Conservation (phyloP, 2,797 vertebrate species). For the Nannoperca australis region DNA sequence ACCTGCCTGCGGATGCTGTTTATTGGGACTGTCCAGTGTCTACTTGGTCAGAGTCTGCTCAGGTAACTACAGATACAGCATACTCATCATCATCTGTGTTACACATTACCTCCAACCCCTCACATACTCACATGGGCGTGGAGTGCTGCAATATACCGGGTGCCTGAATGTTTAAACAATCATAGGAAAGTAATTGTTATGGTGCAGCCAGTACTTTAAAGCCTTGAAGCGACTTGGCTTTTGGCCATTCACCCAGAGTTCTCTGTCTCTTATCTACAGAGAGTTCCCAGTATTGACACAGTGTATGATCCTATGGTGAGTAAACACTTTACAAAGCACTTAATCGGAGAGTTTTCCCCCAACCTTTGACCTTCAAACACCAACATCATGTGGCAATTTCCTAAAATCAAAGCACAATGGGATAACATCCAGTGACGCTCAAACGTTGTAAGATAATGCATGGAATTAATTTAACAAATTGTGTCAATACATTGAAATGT, state of each 20-base stretch:
- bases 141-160: background rate
- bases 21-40: slow-evolving; percentile 58
- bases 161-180: slow-evolving; percentile 42
- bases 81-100: background rate
- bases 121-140: background rate
- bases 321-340: slow-evolving; percentile 24
- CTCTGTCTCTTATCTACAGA: slow-evolving; percentile 63
- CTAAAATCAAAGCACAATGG: background rate
- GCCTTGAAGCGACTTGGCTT: background rate
- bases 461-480: background rate
- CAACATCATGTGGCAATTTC: background rate
- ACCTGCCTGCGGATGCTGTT: slow-evolving; percentile 62
- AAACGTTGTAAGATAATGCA: background rate
- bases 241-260: background rate
- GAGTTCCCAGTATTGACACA: slow-evolving; percentile 68
- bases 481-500: background rate
- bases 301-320: slow-evolving; percentile 79
- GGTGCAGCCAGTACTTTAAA: background rate
- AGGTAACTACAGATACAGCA: slow-evolving; percentile 70
- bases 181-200: slow-evolving; percentile 12
- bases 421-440: background rate
- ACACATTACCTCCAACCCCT: background rate
- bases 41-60: slow-evolving; percentile 51
- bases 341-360: background rate
- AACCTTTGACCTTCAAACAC: slow-evolving; percentile 37